A percentile compares a stretch with the other conserved stretches of the same genome.
Conservation (phyloP, 2,888 invertebrate genomes). For the Cheilosia urbana region DNA sequence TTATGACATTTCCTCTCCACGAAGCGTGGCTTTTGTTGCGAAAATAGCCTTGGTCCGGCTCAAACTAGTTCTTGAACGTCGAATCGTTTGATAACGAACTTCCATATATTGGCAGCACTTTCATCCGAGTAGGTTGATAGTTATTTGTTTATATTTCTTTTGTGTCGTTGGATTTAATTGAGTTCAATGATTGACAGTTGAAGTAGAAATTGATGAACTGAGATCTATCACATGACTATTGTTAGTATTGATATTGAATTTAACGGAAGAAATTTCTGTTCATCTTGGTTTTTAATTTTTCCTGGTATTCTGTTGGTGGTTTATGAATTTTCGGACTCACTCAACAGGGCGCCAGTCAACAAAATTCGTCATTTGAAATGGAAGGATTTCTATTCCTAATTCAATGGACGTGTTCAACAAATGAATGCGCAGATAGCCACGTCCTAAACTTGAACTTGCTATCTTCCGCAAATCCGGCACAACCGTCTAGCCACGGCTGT, state of each 20-base stretch:
- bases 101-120: not conserved
- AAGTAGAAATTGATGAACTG: not conserved
- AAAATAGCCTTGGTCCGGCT: constrained; percentile 21
- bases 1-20: constrained; percentile 31
- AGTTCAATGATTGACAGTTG: constrained; percentile 37
- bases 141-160: constrained; percentile 1
- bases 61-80: constrained; percentile 36
- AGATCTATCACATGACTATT: constrained; percentile 19
- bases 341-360: no score
- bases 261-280: not conserved
- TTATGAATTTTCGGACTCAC: no score
- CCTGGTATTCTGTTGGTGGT: no score
- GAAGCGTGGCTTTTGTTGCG: constrained; percentile 34
- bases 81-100: constrained; percentile 8
- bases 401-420: not conserved
- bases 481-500: no score
- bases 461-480: no score
- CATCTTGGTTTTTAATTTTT: not conserved
- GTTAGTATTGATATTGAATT: not conserved
- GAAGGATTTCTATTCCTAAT: no score
- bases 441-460: no score
- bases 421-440: not conserved
- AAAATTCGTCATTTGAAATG: no score
- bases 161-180: constrained; percentile 29
- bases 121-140: not conserved